These are phyloP conservation scores for Villa cingulata DNA, from an alignment of 2,888 invertebrate genomes.

Conservation along the genomic window DNA sequence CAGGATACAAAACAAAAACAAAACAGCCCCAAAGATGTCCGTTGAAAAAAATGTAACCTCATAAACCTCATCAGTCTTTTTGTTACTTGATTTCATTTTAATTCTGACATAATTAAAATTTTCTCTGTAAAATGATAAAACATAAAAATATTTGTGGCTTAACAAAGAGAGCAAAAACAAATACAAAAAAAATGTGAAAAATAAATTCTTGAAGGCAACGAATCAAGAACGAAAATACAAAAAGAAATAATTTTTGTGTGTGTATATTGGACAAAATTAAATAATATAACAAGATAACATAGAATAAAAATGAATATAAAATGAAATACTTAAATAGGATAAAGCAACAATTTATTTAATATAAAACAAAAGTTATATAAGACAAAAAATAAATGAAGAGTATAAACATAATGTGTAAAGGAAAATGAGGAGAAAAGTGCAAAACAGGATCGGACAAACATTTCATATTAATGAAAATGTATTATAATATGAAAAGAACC, in stretches of 20 bases:
- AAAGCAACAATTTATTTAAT: not conserved
- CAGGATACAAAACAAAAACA: not conserved
- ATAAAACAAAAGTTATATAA: too few species aligned
- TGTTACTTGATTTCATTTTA: conserved; percentile 8
- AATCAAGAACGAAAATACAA: not conserved
- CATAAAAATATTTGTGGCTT: conserved; percentile 2
- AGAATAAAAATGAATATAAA: not conserved
- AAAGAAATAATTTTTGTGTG: too few species aligned
- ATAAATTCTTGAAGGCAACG: not conserved
- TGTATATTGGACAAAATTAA: too few species aligned
- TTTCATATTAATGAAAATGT: too few species aligned
- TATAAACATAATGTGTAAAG: too few species aligned
- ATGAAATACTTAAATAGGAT: not conserved
- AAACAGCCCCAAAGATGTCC: conserved; percentile 1
- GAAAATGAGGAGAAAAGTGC: too few species aligned
- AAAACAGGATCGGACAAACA: too few species aligned
- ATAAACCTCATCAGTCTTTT: conserved; percentile 5
- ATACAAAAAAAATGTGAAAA: not conserved
- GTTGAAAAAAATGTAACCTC: conserved; percentile 9
- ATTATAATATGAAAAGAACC: too few species aligned
- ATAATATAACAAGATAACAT: too few species aligned
- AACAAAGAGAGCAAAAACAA: not conserved
- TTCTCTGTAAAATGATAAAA: conserved; percentile 9
- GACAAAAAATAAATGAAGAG: too few species aligned
- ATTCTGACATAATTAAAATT: conserved; percentile 10